Percentiles rank a stretch among this genome's conserved stretches.
Conservation (phyloP, 2,113 vertebrate genomes). For the Dolichallabes microphthalmus region DNA sequence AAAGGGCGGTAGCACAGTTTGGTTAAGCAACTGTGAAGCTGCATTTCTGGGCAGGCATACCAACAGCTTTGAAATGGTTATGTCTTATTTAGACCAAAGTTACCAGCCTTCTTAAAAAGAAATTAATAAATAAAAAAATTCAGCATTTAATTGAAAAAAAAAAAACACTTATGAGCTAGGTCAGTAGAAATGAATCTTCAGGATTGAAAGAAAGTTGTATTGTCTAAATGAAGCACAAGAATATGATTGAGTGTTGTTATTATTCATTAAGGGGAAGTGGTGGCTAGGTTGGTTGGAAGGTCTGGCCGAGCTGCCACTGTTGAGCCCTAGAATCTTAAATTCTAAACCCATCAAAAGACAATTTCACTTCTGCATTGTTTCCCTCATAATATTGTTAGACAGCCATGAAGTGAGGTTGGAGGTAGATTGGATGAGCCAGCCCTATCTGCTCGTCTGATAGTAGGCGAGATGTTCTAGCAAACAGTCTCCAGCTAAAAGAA, state of each 20-base stretch:
- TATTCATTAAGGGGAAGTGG: background rate
- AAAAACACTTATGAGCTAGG: background rate
- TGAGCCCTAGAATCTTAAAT: too few relatives aligned
- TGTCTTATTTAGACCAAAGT: constrained; percentile 29
- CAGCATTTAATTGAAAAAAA: too few relatives aligned
- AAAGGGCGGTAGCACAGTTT: constrained; percentile 49
- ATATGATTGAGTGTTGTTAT: background rate
- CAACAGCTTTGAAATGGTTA: constrained; percentile 36
- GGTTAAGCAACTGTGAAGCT: constrained; percentile 49
- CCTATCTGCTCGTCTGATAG: background rate
- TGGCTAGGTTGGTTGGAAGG: too few relatives aligned
- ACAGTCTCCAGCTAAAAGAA: background rate
- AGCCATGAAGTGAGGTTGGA: background rate
- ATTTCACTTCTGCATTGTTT: background rate
- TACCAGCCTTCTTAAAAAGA: background rate
- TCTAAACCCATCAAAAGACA: background rate
- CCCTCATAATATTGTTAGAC: background rate
- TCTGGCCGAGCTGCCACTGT: too few relatives aligned
- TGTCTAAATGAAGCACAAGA: background rate
- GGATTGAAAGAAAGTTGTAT: background rate
- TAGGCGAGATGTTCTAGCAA: background rate
- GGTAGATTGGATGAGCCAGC: constrained; percentile 2
- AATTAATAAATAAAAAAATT: background rate
- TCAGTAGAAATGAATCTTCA: background rate
- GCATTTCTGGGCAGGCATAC: constrained; percentile 43